Evolutionary conservation across 2,113 vertebrate genomes (phyloP).

Genomic region (Ondatra zibethicus): DNA sequence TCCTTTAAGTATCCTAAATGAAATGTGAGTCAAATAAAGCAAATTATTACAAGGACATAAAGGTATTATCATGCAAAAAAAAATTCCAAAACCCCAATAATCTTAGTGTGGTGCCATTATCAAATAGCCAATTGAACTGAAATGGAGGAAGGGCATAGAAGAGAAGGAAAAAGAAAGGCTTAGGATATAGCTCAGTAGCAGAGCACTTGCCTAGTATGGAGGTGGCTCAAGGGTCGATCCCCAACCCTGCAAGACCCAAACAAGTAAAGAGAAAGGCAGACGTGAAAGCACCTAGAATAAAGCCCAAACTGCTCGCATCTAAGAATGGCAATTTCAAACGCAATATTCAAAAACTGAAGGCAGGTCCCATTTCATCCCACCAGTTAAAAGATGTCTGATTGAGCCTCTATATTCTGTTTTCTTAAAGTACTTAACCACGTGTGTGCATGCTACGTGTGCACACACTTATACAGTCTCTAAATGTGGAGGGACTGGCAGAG

Average conservation of each 20-base stretch:
- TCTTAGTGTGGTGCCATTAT: constrained; percentile 10
- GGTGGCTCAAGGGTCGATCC: not conserved
- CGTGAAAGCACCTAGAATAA: constrained; percentile 3
- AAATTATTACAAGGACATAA: not conserved
- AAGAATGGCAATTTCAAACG: not conserved
- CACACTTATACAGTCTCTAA: not conserved
- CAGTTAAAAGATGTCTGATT: not conserved
- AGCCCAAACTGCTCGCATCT: not conserved
- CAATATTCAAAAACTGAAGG: not conserved
- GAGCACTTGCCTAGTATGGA: not conserved
- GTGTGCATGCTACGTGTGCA: not conserved
- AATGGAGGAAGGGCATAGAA: not conserved
- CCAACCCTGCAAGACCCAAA: not conserved
- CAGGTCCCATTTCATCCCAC: not conserved
- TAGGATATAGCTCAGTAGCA: not conserved
- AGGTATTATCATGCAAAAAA: not conserved
- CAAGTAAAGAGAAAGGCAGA: not conserved
- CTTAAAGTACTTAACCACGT: not conserved
- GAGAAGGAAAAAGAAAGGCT: not conserved
- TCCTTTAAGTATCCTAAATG: not conserved
- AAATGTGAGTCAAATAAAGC: constrained; percentile 19
- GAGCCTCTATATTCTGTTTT: not conserved
- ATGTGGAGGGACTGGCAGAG: not conserved
- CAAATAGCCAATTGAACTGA: constrained; percentile 21
- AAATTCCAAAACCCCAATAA: not conserved